Evolutionary conservation across 2,797 vertebrate species (phyloP).

Genomic region (Paedocypris micromegethes): DNA sequence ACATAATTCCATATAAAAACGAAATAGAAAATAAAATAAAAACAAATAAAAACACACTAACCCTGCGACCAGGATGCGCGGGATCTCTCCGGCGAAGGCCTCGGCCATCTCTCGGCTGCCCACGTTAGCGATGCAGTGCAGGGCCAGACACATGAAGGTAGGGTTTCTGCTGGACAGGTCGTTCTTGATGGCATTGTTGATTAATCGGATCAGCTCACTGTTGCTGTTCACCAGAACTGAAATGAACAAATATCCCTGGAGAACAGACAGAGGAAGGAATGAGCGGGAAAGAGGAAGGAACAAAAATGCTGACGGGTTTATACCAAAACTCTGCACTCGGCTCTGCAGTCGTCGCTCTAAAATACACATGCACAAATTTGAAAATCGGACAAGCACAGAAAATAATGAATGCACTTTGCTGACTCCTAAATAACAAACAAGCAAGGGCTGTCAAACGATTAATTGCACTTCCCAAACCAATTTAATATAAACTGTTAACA

Average conservation of each 20-base stretch:
- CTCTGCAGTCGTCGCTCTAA: no score
- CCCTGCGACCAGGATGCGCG: slow-evolving; percentile 87
- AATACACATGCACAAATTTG: no score
- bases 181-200: slow-evolving; percentile 91
- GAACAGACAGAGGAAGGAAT: slow-evolving; percentile 3
- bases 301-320: neutral
- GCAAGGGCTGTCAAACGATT: no score
- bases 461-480: no score
- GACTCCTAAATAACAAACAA: no score
- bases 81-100: slow-evolving; percentile 86
- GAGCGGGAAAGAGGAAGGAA: slow-evolving; percentile 4
- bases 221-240: slow-evolving; percentile 91
- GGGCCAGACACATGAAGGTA: slow-evolving; percentile 90
- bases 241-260: slow-evolving; percentile 87
- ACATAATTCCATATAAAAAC: no score
- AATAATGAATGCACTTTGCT: no score
- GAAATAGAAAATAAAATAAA: no score
- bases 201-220: slow-evolving; percentile 86
- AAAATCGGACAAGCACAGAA: no score
- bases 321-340: no score
- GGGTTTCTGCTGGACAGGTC: slow-evolving; percentile 91
- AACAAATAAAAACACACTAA: slow-evolving; percentile 54
- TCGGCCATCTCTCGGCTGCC: slow-evolving; percentile 91
- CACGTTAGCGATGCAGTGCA: slow-evolving; percentile 90
- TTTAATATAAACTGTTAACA: no score